phyloP scores from a whole-genome alignment of 92 coral and sea anemone genomes.

The Zoanthus sansibaricus region DNA sequence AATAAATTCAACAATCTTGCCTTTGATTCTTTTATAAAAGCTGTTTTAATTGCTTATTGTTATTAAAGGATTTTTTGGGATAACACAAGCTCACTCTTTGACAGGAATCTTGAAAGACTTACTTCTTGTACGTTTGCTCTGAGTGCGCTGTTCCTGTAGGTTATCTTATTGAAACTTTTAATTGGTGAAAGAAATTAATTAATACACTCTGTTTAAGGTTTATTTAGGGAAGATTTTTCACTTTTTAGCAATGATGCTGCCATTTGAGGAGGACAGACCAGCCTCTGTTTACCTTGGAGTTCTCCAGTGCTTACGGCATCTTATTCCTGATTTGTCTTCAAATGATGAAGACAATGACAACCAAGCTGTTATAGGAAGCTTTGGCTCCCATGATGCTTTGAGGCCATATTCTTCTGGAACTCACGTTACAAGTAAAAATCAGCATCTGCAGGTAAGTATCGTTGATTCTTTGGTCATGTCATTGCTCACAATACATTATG shows the following conservation, averaged over 20 bases:
- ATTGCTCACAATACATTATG: no score
- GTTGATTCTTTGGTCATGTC: no score
- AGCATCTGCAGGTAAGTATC: conserved; percentile 62
- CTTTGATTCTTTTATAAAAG: no score
- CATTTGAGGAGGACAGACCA: conserved; percentile 80
- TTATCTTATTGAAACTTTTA: no score
- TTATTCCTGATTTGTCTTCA: conserved; percentile 81
- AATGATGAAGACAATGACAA: conserved; percentile 54
- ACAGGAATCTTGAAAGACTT: no score
- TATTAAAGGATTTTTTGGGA: no score
- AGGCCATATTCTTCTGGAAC: conserved; percentile 46
- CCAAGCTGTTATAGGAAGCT: conserved; percentile 85
- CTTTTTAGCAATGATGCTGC: conserved; percentile 73
- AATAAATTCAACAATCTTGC: no score
- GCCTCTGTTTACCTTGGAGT: conserved; percentile 88
- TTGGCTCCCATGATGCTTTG: conserved; percentile 76
- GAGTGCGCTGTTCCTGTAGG: not conserved
- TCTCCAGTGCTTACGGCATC: conserved; percentile 87
- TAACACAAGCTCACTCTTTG: no score
- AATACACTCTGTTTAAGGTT: not conserved
- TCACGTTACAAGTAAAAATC: conserved; percentile 53
- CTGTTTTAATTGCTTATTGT: no score
- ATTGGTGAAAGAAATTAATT: no score
- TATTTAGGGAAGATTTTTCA: not conserved
- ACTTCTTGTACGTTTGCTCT: no score